Base-by-base conservation (phyloP, 2,113 vertebrate species). In the Siniperca knerii region DNA sequence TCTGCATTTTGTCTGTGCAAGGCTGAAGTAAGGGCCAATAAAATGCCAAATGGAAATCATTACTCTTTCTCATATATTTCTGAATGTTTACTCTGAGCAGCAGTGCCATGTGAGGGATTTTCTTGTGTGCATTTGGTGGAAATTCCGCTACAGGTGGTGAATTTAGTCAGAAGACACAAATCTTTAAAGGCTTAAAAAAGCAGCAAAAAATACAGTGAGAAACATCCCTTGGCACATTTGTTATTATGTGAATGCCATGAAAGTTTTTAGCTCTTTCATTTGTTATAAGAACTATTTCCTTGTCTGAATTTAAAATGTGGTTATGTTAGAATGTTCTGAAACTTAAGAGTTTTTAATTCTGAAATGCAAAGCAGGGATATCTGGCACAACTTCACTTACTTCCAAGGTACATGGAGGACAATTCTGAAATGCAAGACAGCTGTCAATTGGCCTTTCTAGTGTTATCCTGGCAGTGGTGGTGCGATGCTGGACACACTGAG, bases 41-140 rank as follows among this genome's bases (percentile, higher is more conserved):
- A 90, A 90, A 87, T n/a, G 48, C 44, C 81, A 75, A 85, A 88
- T 93, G 83, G 88, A 87, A 91, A 81, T 89, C 80, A 70, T 92
- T 84, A 86, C 72, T 23, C 55, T 80, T 81, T 57, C 69, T 74
- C 67, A 78, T 81, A 64, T 75, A 75, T 86, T 77, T 87, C 69
- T 90, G 55, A 85, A 75, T 76, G 65, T 89, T 89, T 79, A 79
- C 62, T 86, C 58, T 29, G 13, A 44, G 62, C 33, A 67, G 23
- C 23, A 25, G 21, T 10, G 4, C 13, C 35, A 4, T 81, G 6
- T 67, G 23, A 80, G 48, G 55, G 25, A 62, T 80, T 86, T 75
- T 58, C 42, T 54, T 4, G 0, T 18, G 35, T 84, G 61, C 33
- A 44, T 87, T 55, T 68, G 40, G 10, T 69, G 25, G 50, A 46